Conservation (phyloP, 2,888 invertebrate genomes). For the Cryptus armator region DNA sequence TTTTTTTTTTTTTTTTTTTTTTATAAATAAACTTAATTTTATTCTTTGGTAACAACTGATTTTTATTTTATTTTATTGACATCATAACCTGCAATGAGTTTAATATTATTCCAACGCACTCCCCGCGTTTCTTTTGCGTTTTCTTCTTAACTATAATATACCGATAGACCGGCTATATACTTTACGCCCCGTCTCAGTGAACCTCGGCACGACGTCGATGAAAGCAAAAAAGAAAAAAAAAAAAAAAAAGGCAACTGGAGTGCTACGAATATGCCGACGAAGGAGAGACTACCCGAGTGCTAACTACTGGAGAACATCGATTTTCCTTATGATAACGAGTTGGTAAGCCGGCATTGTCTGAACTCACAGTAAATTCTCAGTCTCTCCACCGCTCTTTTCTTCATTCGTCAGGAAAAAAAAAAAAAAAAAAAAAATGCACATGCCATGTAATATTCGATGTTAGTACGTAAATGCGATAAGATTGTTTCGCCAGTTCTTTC, state of each 20-base stretch:
- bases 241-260: constrained; percentile 17
- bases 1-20: too few relatives aligned
- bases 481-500: constrained; percentile 29
- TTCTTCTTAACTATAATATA: neutral
- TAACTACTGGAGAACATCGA: constrained; percentile 59
- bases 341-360: constrained; percentile 1
- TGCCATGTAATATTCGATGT: constrained; percentile 1
- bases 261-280: constrained; percentile 24
- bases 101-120: neutral
- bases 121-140: neutral
- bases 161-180: neutral
- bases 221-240: constrained; percentile 8
- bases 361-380: constrained; percentile 8
- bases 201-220: constrained; percentile 4
- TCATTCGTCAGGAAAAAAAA: neutral
- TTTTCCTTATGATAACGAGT: constrained; percentile 59
- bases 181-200: neutral
- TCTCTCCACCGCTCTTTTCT: neutral
- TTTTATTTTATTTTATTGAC: too few relatives aligned
- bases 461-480: constrained; percentile 23
- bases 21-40: neutral
- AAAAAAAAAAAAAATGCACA: constrained; percentile 17
- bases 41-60: neutral
- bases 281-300: constrained; percentile 31
- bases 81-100: too few relatives aligned